Conservation (phyloP, 2,888 invertebrate genomes). For the Latrodectus elegans region DNA sequence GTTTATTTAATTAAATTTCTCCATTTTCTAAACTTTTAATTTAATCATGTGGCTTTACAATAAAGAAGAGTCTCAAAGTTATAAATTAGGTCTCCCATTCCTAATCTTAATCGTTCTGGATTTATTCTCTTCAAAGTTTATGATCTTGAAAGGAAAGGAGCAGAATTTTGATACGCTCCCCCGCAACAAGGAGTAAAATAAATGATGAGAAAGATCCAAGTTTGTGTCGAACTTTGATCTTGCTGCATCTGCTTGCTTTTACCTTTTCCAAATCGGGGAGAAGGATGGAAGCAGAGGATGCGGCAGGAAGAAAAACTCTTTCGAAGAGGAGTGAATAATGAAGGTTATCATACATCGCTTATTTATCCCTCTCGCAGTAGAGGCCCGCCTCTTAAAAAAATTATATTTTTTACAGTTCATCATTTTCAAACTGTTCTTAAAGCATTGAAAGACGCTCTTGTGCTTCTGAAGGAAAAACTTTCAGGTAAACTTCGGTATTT, state of each 20-base stretch:
- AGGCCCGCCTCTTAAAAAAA: conserved; percentile 37
- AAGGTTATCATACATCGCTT: conserved; percentile 59
- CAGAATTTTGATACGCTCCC: neutral
- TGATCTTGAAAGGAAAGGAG: too few relatives aligned
- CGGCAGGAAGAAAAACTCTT: conserved; percentile 39
- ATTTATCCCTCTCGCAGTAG: conserved; percentile 12
- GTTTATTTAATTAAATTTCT: too few relatives aligned
- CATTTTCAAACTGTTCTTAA: conserved; percentile 10
- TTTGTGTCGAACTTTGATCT: conserved; percentile 68
- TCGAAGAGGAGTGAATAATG: conserved; percentile 59
- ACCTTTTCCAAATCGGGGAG: conserved; percentile 55
- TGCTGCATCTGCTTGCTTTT: conserved; percentile 49
- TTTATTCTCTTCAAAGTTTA: too few relatives aligned
- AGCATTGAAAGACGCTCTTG: conserved; percentile 25
- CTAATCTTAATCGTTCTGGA: too few relatives aligned
- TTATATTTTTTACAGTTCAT: conserved; percentile 36
- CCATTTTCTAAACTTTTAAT: too few relatives aligned
- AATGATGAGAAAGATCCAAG: conserved; percentile 61
- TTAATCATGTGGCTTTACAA: too few relatives aligned
- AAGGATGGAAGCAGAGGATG: conserved; percentile 60
- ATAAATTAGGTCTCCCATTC: too few relatives aligned
- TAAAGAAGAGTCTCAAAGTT: too few relatives aligned
- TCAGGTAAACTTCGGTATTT: conserved; percentile 3
- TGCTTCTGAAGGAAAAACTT: conserved; percentile 2
- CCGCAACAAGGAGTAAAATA: conserved; percentile 34